Evolutionary conservation across 2,113 vertebrate species (phyloP).

Genomic region (Myotis davidii): DNA sequence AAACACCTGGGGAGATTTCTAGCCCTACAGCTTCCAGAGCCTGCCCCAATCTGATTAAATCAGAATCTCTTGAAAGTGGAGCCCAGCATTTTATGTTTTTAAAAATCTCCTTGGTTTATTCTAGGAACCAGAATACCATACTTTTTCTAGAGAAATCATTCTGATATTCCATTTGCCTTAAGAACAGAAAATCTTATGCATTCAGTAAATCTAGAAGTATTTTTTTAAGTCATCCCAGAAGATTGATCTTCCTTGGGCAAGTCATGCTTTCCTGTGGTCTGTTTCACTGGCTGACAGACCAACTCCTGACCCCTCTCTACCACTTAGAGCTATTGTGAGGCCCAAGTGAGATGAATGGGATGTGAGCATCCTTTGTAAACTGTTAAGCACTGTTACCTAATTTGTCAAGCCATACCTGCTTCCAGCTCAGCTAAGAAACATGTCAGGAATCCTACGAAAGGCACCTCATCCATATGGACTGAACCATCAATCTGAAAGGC

Average conservation of each 20-base stretch:
- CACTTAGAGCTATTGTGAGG: background rate
- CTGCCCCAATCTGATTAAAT: background rate
- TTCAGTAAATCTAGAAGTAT: background rate
- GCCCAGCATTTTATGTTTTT: background rate
- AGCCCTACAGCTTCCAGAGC: background rate
- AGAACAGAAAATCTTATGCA: constrained; percentile 1
- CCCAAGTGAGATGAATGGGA: background rate
- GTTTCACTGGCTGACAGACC: background rate
- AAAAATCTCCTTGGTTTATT: background rate
- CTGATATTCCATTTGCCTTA: background rate
- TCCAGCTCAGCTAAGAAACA: background rate
- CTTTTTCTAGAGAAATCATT: background rate
- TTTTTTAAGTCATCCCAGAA: background rate
- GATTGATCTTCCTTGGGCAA: background rate
- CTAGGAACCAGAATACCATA: background rate
- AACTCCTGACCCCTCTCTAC: background rate
- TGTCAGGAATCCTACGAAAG: constrained; percentile 29
- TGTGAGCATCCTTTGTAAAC: background rate
- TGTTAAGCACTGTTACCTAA: background rate
- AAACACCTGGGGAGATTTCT: background rate
- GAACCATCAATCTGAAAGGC: constrained; percentile 55
- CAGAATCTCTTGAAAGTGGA: background rate
- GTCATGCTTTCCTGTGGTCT: background rate
- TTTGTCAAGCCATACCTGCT: background rate
- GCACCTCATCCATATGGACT: constrained; percentile 29